phyloP scores from a whole-genome alignment of 2,888 invertebrate species.

The Philhelius pedissequus region DNA sequence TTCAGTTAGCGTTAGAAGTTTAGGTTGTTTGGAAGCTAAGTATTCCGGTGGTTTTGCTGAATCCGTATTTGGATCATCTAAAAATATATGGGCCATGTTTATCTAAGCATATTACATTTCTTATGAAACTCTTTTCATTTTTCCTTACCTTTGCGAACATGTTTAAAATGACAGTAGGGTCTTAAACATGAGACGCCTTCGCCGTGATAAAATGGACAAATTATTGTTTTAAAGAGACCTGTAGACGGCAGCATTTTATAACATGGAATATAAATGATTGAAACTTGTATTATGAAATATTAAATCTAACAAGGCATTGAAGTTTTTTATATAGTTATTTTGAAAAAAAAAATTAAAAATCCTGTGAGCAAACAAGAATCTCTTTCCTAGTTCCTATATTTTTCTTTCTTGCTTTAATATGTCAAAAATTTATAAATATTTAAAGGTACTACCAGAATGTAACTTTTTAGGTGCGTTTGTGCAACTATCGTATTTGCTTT shows the following conservation, averaged over 20 bases:
- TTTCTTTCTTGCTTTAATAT: neutral
- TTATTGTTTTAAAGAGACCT: conserved; percentile 91
- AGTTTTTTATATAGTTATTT: neutral
- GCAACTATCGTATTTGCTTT: too few relatives aligned
- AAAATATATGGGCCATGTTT: conserved; percentile 67
- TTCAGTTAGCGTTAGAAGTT: conserved; percentile 73
- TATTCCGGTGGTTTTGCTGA: conserved; percentile 72
- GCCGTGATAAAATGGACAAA: conserved; percentile 91
- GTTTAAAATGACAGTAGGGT: conserved; percentile 95
- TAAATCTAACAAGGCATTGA: neutral
- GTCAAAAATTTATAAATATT: conserved; percentile 21
- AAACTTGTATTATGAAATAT: neutral
- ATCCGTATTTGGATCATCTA: conserved; percentile 70
- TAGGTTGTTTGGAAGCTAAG: conserved; percentile 74
- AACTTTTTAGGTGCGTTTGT: neutral
- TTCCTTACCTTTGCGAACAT: conserved; percentile 85
- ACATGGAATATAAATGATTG: neutral
- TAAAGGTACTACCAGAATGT: conserved; percentile 1
- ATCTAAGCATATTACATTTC: neutral
- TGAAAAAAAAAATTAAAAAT: conserved; percentile 11
- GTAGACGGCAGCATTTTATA: conserved; percentile 91
- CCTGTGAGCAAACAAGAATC: conserved; percentile 20
- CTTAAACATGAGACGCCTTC: conserved; percentile 86
- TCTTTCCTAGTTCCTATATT: conserved; percentile 17
- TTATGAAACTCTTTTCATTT: neutral